Evolutionary conservation across 30 jellyfish, hydroid and myxozoan species (phyloP).

Genomic region (Nemopilema nomurai): DNA sequence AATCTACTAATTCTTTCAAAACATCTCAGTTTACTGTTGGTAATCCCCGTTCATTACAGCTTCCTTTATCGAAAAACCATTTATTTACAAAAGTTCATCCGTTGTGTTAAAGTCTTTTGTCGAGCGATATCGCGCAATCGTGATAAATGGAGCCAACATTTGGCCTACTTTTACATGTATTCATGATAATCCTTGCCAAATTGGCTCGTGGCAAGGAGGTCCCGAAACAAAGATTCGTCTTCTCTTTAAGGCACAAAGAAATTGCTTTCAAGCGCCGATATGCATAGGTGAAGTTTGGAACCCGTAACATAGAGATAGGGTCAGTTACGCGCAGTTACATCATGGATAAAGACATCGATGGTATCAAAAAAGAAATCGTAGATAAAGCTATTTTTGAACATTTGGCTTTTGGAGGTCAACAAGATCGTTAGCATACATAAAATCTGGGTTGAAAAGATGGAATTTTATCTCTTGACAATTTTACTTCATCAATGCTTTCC

Average conservation of each 20-base stretch:
- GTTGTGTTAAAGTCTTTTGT: not conserved
- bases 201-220: constrained; percentile 14
- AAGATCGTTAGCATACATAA: too few relatives aligned
- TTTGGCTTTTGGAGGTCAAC: too few relatives aligned
- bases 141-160: not conserved
- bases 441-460: too few relatives aligned
- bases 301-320: too few relatives aligned
- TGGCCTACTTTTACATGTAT: not conserved
- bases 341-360: too few relatives aligned
- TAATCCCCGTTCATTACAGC: not conserved
- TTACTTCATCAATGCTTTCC: too few relatives aligned
- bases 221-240: not conserved
- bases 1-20: constrained; percentile 1
- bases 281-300: too few relatives aligned
- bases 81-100: constrained; percentile 1
- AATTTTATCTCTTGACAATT: too few relatives aligned
- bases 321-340: too few relatives aligned
- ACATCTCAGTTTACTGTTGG: constrained; percentile 9
- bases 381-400: too few relatives aligned
- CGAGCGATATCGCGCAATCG: not conserved
- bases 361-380: too few relatives aligned
- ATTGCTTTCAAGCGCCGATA: not conserved
- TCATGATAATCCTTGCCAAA: not conserved
- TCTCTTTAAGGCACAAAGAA: not conserved
- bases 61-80: not conserved